Evolutionary conservation across 2,797 vertebrate species (phyloP), one percentile per base, ranked within the genome.

Genomic region (Notolepis coatsorum): DNA sequence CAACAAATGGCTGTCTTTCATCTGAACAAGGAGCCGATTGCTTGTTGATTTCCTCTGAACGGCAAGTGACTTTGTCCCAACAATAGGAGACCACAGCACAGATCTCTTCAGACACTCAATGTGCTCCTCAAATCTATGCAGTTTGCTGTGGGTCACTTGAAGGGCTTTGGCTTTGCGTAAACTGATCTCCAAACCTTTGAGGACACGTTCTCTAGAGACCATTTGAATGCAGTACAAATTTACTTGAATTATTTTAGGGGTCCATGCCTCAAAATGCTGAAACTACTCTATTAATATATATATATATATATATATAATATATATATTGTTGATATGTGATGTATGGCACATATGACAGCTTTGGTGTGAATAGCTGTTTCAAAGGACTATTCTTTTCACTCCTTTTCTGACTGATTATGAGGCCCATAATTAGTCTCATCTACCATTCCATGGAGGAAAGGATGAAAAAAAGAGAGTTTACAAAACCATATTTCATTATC

Each of bases 11-110:
- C 39, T 31, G 53, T 41, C 33, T 63, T 63, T 63, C 30, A 58
- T 70, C 35, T 48, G 49, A 59, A 59, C 53, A 52, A 33, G 10
- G 47, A 56, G 13, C 37, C 25, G 25, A 61, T 52, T 63, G 53
- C 48, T 58, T 55, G 58, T 66, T 60, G 51, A 45, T 58, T 72
- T 46, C 54, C 56, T 57, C 54, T 70, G 18, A 70, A 71, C 51
- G 45, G 27, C 42, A 65, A 54, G 47, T 55, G 56, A 49, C 49
- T 67, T 38, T 65, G 60, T 63, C 27, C 49, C 42, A 64, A 41
- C 64, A 63, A 57, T 63, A 28, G 30, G 25, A 55, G 65, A 64
- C 71, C 43, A 72, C 68, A 25, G 53, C 24, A 15, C 10, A 35
- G 5, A 58, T 54, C 51, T n/a, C 56, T 50, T 58, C 47, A 59